Percentiles rank a stretch among this genome's conserved stretches.
Conservation (phyloP, 2,797 vertebrate species). For the Micromesistius poutassou region DNA sequence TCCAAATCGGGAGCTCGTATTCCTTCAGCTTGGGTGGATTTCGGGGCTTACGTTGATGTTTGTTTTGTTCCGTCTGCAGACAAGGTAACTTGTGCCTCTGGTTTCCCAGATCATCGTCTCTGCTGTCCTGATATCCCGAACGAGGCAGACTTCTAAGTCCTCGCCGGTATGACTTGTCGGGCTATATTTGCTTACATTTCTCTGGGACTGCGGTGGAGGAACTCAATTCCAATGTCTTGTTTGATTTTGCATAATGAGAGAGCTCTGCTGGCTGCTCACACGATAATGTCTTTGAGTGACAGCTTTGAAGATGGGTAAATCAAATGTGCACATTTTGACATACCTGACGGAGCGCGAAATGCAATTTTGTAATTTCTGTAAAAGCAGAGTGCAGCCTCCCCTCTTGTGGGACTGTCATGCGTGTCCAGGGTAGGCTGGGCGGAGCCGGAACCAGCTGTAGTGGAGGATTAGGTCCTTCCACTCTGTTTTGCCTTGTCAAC, state of each 20-base stretch:
- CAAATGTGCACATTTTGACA: constrained; percentile 40
- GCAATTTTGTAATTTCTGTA: constrained; percentile 19
- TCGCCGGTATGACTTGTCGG: constrained; percentile 64
- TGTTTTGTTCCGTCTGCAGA: constrained; percentile 53
- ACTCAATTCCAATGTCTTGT: constrained; percentile 70
- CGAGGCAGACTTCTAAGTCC: constrained; percentile 57
- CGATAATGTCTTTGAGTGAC: constrained; percentile 64
- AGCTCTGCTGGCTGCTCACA: constrained; percentile 55
- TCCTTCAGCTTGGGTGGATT: constrained; percentile 55
- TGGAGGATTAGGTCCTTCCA: background rate
- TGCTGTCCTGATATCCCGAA: constrained; percentile 50
- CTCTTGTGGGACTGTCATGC: background rate
- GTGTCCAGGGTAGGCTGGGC: background rate
- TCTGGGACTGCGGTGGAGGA: constrained; percentile 56
- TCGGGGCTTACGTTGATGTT: constrained; percentile 55
- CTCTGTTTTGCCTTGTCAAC: background rate
- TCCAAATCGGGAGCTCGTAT: constrained; percentile 36
- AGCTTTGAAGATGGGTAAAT: constrained; percentile 51
- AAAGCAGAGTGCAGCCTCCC: background rate
- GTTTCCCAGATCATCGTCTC: constrained; percentile 29
- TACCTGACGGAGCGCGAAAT: constrained; percentile 30
- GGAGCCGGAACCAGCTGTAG: background rate
- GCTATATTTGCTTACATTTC: constrained; percentile 68
- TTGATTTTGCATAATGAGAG: constrained; percentile 71
- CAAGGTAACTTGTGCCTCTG: constrained; percentile 50